Evolutionary conservation across 1,140 invertebrate genomes (phyloP), one percentile per base, ranked within the genome.

Genomic region (Drosophila erecta): DNA sequence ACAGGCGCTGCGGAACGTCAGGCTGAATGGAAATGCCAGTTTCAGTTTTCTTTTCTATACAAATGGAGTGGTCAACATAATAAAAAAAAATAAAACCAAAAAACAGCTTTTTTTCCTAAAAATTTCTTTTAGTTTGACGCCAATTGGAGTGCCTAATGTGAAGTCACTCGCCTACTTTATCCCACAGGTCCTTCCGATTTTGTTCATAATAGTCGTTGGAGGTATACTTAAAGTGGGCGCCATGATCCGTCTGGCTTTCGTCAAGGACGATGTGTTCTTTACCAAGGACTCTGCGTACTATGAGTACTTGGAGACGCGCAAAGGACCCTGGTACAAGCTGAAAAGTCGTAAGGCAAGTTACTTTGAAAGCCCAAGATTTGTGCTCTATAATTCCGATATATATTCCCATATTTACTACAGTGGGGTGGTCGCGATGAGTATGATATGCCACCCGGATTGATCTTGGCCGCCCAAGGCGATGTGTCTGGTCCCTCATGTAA

Each of bases 381-480:
- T 8, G 8, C 33, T 35, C 1, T 35, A 22, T 53, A 24, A 58
- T 15, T 44, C 10, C 17, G 17, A 17, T 17, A 4, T 20, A 6
- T 17, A 5, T 11, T 0, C 1, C 2, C 1, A 17, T 17, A 17
- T 2, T 30, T 40, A 30, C 15, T 11, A 30, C 22, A 60, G 58
- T 60, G n/a, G n/a, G 51, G 33, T 5, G 58, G 58, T 4, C 51
- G 53, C 4, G 20, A 38, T 54, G 7, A 91, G 20, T 86, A 78
- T 22, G 62, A 70, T 17, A 55, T 59, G 35, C 81, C 81, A 12
- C 40, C 49, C 0, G 71, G 24, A 2, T 27, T 76, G 6, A 12
- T 80, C 12, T 5, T 57, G 3, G 84, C 81, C 14, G 5, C 20
- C 0, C 70, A 62, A 43, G 78, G 83, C 4, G 22, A 72, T 54